Base-by-base conservation (phyloP, 2,888 invertebrate species). In the Anoplius nigerrimus region DNA sequence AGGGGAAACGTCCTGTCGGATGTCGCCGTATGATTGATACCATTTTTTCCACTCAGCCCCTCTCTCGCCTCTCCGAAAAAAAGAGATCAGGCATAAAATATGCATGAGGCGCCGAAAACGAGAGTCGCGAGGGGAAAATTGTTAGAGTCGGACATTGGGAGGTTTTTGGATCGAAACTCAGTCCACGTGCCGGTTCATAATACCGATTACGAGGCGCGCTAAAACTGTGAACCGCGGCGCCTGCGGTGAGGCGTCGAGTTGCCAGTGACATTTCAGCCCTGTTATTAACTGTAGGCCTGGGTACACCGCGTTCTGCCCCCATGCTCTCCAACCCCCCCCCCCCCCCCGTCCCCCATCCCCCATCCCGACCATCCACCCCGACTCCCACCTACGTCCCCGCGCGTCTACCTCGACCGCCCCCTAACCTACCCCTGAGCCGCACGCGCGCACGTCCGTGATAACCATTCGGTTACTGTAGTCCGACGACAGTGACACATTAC, bases 401-500 rank as follows among this genome's bases (percentile, higher is more conserved):
- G n/a, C n/a, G n/a, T n/a, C n/a, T n/a, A n/a, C 46, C 21, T 22
- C 24, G 3, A 57, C 43, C 57, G 13, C 24, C 8, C 34, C 34
- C 34, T 34, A 1, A 34, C 11, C 60, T 18, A 45, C 60, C 16
- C 24, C n/a, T 54, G 42, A 16, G 34, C 54, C 63, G 27, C 63
- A 16, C 24, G 4, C 56, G 34, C 20, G 53, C 65, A 55, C 74
- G 74, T 65, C 63, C 71, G 75, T 77, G 86, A 86, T 86, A 86
- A 84, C 84, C 80, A 84, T 85, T 86, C 76, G 80, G 79, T 79
- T 82, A 81, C 76, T 73, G 74, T 79, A 72, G 76, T 72, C 76
- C 80, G 86, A 86, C 86, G 86, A 86, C 87, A 87, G 84, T 87
- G 87, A 88, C 85, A 81, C 86, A 87, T 87, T 82, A 82, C 83